Evolutionary conservation across 1,140 invertebrate species (phyloP).

Genomic region (Formica selysi): DNA sequence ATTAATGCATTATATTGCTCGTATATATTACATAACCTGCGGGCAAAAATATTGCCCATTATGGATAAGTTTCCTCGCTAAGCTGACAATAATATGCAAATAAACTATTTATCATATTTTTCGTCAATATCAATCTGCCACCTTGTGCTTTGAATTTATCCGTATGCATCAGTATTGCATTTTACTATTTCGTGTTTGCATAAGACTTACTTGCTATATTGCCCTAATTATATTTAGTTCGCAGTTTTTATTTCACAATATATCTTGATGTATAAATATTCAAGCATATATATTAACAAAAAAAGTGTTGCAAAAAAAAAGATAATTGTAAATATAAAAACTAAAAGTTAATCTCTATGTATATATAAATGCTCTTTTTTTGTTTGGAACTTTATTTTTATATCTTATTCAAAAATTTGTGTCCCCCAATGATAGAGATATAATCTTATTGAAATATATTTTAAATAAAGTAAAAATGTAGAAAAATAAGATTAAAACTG

Average conservation of each 20-base stretch:
- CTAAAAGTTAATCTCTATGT: background rate
- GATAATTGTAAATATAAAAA: slow-evolving; percentile 21
- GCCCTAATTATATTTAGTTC: background rate
- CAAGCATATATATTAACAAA: background rate
- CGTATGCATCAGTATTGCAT: background rate
- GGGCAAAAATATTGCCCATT: slow-evolving; percentile 78
- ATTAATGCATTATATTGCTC: slow-evolving; percentile 62
- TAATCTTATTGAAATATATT: background rate
- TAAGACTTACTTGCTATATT: background rate
- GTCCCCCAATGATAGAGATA: background rate
- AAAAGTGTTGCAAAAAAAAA: background rate
- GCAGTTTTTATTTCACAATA: background rate
- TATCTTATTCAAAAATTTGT: background rate
- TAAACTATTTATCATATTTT: background rate
- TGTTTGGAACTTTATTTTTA: slow-evolving; percentile 50
- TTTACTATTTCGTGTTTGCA: background rate
- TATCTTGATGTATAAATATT: background rate
- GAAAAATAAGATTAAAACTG: background rate
- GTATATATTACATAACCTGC: slow-evolving; percentile 70
- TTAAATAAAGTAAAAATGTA: background rate
- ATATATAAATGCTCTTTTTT: background rate
- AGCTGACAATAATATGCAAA: slow-evolving; percentile 2
- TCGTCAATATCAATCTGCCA: background rate
- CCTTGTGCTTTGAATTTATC: background rate
- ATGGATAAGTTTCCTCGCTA: slow-evolving; percentile 56